phyloP scores from a whole-genome alignment of 1,140 invertebrate species.

The Lasioglossum albipes region DNA sequence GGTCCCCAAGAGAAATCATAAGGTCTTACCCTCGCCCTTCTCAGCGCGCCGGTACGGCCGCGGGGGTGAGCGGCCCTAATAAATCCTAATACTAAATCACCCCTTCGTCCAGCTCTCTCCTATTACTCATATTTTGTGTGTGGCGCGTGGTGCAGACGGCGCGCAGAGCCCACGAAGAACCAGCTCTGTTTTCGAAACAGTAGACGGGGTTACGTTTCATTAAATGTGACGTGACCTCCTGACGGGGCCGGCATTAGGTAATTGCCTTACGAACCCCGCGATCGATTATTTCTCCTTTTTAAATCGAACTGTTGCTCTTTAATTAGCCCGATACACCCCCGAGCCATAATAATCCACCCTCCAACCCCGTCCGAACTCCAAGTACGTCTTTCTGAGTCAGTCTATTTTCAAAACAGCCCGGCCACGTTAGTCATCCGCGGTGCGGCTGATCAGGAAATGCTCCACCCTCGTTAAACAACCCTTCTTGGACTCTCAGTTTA shows the following conservation, averaged over 20 bases:
- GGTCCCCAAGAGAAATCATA: constrained; percentile 77
- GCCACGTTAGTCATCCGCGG: too few species aligned
- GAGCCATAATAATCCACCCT: constrained; percentile 14
- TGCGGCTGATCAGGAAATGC: too few species aligned
- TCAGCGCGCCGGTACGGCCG: constrained; percentile 48
- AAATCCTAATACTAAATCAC: constrained; percentile 79
- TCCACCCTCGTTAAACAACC: too few species aligned
- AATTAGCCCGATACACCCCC: constrained; percentile 14
- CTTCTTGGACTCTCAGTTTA: too few species aligned
- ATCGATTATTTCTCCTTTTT: constrained; percentile 44
- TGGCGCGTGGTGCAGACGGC: constrained; percentile 48
- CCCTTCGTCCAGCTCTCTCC: constrained; percentile 45
- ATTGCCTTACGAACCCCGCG: constrained; percentile 39
- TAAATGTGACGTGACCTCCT: constrained; percentile 49
- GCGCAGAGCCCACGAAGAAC: background rate
- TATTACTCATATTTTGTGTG: constrained; percentile 76
- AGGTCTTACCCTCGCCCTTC: constrained; percentile 73
- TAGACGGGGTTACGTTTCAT: constrained; percentile 58
- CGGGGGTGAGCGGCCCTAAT: constrained; percentile 72
- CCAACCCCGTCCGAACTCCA: too few species aligned
- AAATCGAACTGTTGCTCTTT: constrained; percentile 30
- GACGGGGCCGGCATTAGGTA: constrained; percentile 41
- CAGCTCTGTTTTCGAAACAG: constrained; percentile 60
- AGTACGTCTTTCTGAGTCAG: too few species aligned
- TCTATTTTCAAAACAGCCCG: too few species aligned